phyloP scores from a whole-genome alignment of 2,888 invertebrate species.

The Agonum fuliginosum region DNA sequence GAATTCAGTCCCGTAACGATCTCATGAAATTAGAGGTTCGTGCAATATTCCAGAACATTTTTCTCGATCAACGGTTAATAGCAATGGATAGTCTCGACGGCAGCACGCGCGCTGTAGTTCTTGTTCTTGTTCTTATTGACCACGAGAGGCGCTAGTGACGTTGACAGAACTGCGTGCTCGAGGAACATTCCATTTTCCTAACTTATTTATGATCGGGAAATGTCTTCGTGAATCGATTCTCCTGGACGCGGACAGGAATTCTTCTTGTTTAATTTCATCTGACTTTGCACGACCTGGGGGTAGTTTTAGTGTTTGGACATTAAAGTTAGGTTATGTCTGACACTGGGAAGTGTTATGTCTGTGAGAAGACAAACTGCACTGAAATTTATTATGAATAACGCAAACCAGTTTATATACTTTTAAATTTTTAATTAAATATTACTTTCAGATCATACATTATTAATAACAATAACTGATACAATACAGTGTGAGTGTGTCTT shows the following conservation, averaged over 20 bases:
- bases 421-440: too few relatives aligned
- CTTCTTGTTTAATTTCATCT: slow-evolving; percentile 52
- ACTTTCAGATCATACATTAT: too few relatives aligned
- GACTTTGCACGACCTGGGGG: slow-evolving; percentile 17
- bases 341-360: not conserved
- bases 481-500: too few relatives aligned
- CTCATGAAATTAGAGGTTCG: slow-evolving; percentile 33
- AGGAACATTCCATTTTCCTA: slow-evolving; percentile 50
- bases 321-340: slow-evolving; percentile 7
- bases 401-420: too few relatives aligned
- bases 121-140: slow-evolving; percentile 47
- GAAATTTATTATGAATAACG: too few relatives aligned
- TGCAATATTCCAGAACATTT: slow-evolving; percentile 31
- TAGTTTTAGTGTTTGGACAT: slow-evolving; percentile 13
- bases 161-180: slow-evolving; percentile 40
- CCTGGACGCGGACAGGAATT: slow-evolving; percentile 22
- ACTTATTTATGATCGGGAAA: slow-evolving; percentile 56
- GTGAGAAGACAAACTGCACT: too few relatives aligned
- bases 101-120: slow-evolving; percentile 25
- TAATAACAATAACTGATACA: too few relatives aligned
- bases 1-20: slow-evolving; percentile 11
- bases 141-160: not conserved
- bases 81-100: slow-evolving; percentile 39
- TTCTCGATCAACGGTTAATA: slow-evolving; percentile 47
- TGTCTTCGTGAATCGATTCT: slow-evolving; percentile 55